These are phyloP conservation scores for Basileuterus tristriatus DNA, from an alignment of 2,797 vertebrate genomes.

Conservation along the genomic window DNA sequence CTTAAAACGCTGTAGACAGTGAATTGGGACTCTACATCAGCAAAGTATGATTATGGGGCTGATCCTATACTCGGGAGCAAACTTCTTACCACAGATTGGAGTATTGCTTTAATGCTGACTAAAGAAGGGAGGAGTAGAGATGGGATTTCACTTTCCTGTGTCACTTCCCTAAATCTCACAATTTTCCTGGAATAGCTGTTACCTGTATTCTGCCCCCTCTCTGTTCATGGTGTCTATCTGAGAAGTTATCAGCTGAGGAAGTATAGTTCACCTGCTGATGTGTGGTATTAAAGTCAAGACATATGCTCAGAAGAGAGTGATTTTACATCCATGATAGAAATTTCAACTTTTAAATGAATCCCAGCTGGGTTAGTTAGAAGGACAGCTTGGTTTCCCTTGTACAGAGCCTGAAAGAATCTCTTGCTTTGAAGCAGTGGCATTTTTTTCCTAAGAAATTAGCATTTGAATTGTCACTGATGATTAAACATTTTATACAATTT, in stretches of 20 bases:
- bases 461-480: neutral
- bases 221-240: neutral
- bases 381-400: neutral
- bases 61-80: neutral
- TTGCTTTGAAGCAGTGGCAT: neutral
- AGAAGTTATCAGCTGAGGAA: neutral
- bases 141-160: neutral
- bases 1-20: neutral
- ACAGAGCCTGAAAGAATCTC: neutral
- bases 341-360: neutral
- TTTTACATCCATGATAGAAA: neutral
- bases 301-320: neutral
- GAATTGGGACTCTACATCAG: neutral
- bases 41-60: neutral
- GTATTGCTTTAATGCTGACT: neutral
- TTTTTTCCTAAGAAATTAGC: neutral
- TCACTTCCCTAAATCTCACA: neutral
- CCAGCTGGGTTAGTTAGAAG: neutral
- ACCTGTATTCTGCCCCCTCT: neutral
- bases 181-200: neutral
- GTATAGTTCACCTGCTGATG: neutral
- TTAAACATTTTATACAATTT: neutral
- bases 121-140: neutral
- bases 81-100: neutral
- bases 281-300: neutral